phyloP scores from a whole-genome alignment of 30 jellyfish, hydroid and myxozoan genomes.

The Aurelia sp. region DNA sequence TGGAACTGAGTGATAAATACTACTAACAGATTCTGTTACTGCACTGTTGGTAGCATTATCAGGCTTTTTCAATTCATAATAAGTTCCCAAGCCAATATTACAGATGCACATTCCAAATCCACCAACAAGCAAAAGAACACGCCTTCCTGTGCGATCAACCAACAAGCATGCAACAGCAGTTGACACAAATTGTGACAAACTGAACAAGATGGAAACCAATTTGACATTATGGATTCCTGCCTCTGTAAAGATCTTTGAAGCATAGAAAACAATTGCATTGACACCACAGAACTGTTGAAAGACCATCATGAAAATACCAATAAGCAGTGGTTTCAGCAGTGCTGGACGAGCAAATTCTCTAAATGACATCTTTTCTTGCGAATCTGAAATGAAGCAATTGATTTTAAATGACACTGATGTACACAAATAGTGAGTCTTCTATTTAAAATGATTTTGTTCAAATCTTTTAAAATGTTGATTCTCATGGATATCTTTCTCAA shows the following conservation, averaged over 20 bases:
- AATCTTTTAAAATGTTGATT: no score
- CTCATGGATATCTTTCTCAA: no score
- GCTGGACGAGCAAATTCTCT: slow-evolving; percentile 77
- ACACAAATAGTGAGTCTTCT: no score
- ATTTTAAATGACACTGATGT: no score
- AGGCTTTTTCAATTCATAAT: slow-evolving; percentile 72
- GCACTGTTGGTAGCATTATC: slow-evolving; percentile 30
- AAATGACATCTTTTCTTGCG: slow-evolving; percentile 87
- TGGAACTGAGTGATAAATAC: slow-evolving; percentile 74
- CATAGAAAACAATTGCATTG: slow-evolving; percentile 90
- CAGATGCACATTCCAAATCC: slow-evolving; percentile 91
- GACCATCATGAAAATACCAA: slow-evolving; percentile 89
- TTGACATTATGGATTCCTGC: slow-evolving; percentile 85
- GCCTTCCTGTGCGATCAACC: slow-evolving; percentile 95
- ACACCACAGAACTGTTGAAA: slow-evolving; percentile 97
- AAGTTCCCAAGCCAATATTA: slow-evolving; percentile 77
- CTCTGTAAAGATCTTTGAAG: slow-evolving; percentile 66
- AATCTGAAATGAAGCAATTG: slow-evolving; percentile 51
- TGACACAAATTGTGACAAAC: slow-evolving; percentile 85
- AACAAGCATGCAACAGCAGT: slow-evolving; percentile 91
- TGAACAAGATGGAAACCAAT: slow-evolving; percentile 69
- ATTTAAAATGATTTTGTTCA: no score
- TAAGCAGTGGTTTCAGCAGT: slow-evolving; percentile 76
- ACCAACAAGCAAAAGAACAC: slow-evolving; percentile 88
- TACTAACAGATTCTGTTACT: neutral